Evolutionary conservation across 2,888 invertebrate species (phyloP).

Genomic region (Trypoxylon attenuatum): DNA sequence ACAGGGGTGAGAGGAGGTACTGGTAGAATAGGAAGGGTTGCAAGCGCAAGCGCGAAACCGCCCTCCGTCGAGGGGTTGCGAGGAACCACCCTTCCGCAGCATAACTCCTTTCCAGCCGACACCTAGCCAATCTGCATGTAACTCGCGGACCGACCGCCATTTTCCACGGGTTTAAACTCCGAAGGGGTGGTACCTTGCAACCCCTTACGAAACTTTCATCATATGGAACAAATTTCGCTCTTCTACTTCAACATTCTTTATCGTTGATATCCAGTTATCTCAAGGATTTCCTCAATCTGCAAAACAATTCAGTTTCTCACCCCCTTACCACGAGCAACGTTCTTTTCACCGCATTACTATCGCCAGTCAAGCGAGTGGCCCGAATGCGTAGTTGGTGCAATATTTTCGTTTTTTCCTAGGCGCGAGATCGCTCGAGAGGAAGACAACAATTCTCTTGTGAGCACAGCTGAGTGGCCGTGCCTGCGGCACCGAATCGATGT

Average conservation of each 20-base stretch:
- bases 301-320: background rate
- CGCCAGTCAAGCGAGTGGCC: background rate
- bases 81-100: conserved; percentile 59
- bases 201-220: background rate
- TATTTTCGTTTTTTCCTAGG: background rate
- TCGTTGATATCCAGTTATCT: background rate
- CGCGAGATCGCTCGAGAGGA: background rate
- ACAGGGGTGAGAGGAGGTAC: conserved; percentile 22
- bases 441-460: conserved; percentile 34
- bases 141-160: conserved; percentile 64
- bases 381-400: background rate
- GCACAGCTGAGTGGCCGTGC: conserved; percentile 45
- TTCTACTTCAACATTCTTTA: background rate
- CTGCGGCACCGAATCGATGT: conserved; percentile 33
- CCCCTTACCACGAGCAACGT: too few relatives aligned
- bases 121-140: conserved; percentile 73
- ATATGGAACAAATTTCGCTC: background rate
- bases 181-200: conserved; percentile 41
- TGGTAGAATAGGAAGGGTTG: conserved; percentile 55
- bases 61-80: conserved; percentile 63
- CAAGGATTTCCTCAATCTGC: background rate
- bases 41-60: conserved; percentile 72
- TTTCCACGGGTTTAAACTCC: conserved; percentile 66
- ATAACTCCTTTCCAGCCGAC: conserved; percentile 63
- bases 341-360: too few relatives aligned